Evolutionary conservation across 2,797 vertebrate species (phyloP).

Genomic region (Cuculus canorus): DNA sequence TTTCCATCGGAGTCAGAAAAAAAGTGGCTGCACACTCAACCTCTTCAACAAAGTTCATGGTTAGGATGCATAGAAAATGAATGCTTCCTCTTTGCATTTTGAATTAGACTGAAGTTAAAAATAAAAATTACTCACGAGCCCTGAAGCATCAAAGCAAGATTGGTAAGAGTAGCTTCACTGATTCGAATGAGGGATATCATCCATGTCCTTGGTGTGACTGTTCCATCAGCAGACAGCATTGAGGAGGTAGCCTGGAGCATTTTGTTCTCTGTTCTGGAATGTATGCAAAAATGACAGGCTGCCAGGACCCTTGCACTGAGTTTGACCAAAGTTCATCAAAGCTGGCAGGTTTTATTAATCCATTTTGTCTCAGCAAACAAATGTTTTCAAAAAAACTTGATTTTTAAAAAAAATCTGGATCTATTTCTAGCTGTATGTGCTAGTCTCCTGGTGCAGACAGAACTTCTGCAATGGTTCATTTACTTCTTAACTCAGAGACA

Average conservation of each 20-base stretch:
- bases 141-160: background rate
- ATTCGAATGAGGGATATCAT: background rate
- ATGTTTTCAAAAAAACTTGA: background rate
- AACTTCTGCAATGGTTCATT: background rate
- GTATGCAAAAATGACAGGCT: background rate
- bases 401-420: background rate
- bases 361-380: background rate
- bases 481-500: background rate
- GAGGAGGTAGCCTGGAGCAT: background rate
- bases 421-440: background rate
- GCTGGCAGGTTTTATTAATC: background rate
- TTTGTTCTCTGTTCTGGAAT: background rate
- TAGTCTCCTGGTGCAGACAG: background rate
- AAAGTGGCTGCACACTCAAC: background rate
- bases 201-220: fast-evolving
- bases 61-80: background rate
- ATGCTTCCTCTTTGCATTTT: background rate
- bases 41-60: background rate
- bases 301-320: background rate
- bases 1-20: background rate
- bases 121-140: background rate
- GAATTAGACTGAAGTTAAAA: background rate
- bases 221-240: fast-evolving
- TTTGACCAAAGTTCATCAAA: background rate
- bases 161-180: background rate